Base-by-base conservation (phyloP, 2,888 invertebrate genomes). In the Phania funesta region DNA sequence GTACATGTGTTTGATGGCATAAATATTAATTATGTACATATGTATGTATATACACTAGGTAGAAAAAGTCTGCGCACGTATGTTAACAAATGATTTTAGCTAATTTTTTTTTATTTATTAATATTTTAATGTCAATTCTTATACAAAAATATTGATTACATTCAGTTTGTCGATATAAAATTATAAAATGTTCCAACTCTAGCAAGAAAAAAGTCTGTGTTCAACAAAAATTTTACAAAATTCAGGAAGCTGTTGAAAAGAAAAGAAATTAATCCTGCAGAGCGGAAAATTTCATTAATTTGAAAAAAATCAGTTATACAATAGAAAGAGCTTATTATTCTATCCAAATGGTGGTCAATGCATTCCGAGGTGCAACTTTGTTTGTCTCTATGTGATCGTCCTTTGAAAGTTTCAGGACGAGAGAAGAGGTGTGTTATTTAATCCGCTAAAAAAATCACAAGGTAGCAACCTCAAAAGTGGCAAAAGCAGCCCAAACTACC, bases 311-410 rank as follows among this genome's bases (percentile, higher is more conserved):
- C 50, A 32, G 60, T 26, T 16, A 60, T 26, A 62, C 41, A 32
- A 41, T 68, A 60, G 44, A 68, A 18, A 76, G 60, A 76, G 52
- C 68, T 11, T 32, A 77, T 50, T 70, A 32, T n/a, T 54, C 24
- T 41, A 41, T 60, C 41, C 24, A 41, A 16, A 41, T n/a, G 24
- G 41, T 58, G 9, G n/a, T 41, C n/a, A 20, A 41, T 11, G 41
- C 13, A 2, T 24, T 22, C 2, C 24, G 35, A 56, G 20, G 24
- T 16, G 41, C 38, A 1, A 20, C n/a, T 13, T 1, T 22, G 6
- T 56, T 56, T 18, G 35, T 35, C 11, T 50, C 26, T 9, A 50
- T 22, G 24, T 22, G 26, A n/a, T 50, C 50, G 20, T 20, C 35
- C 56, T 6, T 16, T 22, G 3, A 58, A 41, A 8, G 24, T 60